Evolutionary conservation across 2,113 vertebrate species (phyloP), one percentile per base, ranked within the genome.

Genomic region (Herpetotheres cachinnans): DNA sequence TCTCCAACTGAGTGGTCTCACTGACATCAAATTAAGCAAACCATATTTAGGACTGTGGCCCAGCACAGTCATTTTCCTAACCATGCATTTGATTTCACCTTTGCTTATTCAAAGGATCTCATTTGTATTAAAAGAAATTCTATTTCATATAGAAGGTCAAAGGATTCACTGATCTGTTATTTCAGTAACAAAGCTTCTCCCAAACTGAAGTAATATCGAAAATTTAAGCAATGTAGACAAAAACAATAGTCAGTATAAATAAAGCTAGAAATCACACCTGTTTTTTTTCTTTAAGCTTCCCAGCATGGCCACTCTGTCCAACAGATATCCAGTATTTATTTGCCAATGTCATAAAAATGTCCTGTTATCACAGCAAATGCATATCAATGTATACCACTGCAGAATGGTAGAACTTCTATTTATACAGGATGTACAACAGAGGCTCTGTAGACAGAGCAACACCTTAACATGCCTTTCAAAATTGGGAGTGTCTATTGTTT

Each of bases 1-100:
- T 71, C 58, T 86, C 59, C 71, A 56, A 82, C 27, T 89, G 66
- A 93, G 40, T 52, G 82, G 71, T 82, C 66, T 88, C 88, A 85
- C 88, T 36, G 36, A 91, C 40, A 83, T 56, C 40, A 80, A 86
- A 90, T 95, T 77, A 92, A 92, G 62, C 54, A 95, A 95, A 83
- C 24, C 34, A 8, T 69, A 80, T 77, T 95, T 88, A 92, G 44
- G 71, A 90, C 40, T 82, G 30, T 49, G 62, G 52, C 74, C 61
- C 70, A 67, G 58, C 46, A 85, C 25, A 56, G 67, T 16, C 7
- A 3, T 86, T 86, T 93, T 86, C 46, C 58, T 82, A 93, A 87
- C 47, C 26, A 78, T 38, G 50, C 44, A 55, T 82, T 88, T 72
- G 82, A 90, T 71, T 86, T 88, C 36, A 81, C 66, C 30, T 88